Base-by-base conservation (phyloP, 92 coral and sea anemone species). In the Palythoa grandiflora region DNA sequence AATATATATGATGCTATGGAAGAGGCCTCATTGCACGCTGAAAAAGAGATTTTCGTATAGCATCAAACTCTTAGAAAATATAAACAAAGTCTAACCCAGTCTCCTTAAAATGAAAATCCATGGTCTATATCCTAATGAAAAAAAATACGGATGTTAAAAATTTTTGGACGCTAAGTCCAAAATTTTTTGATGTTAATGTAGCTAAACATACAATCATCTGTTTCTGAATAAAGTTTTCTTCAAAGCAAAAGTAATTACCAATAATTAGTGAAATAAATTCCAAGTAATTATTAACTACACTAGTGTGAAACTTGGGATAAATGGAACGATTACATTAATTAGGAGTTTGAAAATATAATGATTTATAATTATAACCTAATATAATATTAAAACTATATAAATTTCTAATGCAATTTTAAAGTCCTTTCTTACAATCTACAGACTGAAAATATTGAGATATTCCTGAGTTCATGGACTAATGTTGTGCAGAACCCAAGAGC, bases 361-460 rank as follows among this genome's bases (percentile, higher is more conserved):
- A 61, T 61, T 61, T 9, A 2, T 9, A n/a, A 14, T n/a, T n/a
- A 70, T 28, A 28, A 28, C 28, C 28, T 28, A 28, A 28, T 28
- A 28, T 28, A 28, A 28, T 28, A 28, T 19, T 70, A 36, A 70
- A 20, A 8, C 55, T 52, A 52, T 52, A 52, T 52, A 70, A 70
- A 70, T 2, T 70, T 70, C 11, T 21, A 70, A 70, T 70, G 39
- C 14, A 20, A 21, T 9, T 36, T 84, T 39, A 37, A 38, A 61
- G 21, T 59, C 61, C 73, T 44, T 50, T 71, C 73, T 71, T 21
- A 40, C 47, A 73, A 73, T 14, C 77, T 71, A 72, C 68, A 84
- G 88, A 65, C 88, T 19, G 14, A 71, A 6, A 84, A 71, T 60
- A 71, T 84, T 71, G 80, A 84, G 44, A 71, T 37, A 15, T 14